A percentile compares a stretch with the other conserved stretches of the same genome.
These are phyloP conservation scores for Synanceia verrucosa DNA, from an alignment of 2,797 vertebrate genomes.

Conservation along the genomic window DNA sequence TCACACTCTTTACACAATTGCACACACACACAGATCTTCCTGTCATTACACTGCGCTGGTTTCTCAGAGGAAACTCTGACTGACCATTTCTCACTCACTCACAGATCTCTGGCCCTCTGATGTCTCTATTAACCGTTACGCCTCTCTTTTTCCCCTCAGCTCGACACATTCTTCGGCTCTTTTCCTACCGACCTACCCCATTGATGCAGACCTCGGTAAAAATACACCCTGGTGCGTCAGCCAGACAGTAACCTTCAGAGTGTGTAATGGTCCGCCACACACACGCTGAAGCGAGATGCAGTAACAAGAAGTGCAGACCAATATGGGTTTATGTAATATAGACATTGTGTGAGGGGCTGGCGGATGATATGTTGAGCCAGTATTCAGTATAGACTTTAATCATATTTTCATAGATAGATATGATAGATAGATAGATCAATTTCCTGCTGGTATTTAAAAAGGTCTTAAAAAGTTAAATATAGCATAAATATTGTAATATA, in stretches of 20 bases:
- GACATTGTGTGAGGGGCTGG: conserved; percentile 11
- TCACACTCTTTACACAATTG: not conserved
- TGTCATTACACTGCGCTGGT: conserved; percentile 49
- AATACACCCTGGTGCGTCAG: conserved; percentile 57
- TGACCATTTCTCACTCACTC: conserved; percentile 63
- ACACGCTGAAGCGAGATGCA: conserved; percentile 13
- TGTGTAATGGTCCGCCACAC: conserved; percentile 55
- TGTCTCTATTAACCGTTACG: conserved; percentile 67
- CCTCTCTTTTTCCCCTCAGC: conserved; percentile 69
- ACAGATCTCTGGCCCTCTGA: conserved; percentile 50
- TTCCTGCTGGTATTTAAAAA: not conserved
- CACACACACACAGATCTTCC: conserved; percentile 18
- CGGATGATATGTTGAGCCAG: not conserved
- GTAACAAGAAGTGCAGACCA: conserved; percentile 16
- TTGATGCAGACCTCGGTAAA: conserved; percentile 71
- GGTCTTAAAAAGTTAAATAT: not conserved
- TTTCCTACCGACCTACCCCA: conserved; percentile 77
- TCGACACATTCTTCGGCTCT: conserved; percentile 72
- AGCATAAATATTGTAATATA: no score
- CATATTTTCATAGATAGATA: no score
- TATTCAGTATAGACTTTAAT: not conserved
- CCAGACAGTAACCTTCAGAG: conserved; percentile 61
- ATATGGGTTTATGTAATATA: conserved; percentile 11
- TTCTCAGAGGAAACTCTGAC: conserved; percentile 71
- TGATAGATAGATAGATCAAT: not conserved